Evolutionary conservation across 2,797 vertebrate species (phyloP), one percentile per base, ranked within the genome.

Genomic region (Oophaga sylvatica): DNA sequence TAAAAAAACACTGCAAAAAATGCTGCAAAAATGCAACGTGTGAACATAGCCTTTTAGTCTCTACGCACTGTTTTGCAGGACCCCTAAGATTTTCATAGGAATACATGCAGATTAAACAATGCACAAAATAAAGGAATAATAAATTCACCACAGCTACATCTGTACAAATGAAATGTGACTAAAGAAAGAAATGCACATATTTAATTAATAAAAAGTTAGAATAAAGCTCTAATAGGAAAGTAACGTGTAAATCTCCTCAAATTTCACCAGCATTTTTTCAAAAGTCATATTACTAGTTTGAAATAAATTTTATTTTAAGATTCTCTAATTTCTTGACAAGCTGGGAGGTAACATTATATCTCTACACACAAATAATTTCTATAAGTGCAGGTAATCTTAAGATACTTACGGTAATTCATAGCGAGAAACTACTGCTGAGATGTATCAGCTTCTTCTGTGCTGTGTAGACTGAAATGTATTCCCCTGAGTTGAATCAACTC

Each of bases 351-450:
- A 19, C 1, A 31, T 68, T 0, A 31, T 4, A 68, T 65, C 11
- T 65, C 62, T 63, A 63, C 1, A 9, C 62, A 65, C 2, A n/a
- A 65, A 65, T 67, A 3, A 9, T 26, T 68, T 29, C 26, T 41
- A 41, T 71, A 19, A 8, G 16, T 65, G 10, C 26, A 65, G 29
- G 10, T 22, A 56, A 31, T 56, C 57, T 6, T 70, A 59, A 78
- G 19, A 60, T 78, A 85, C 87, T 89, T 85, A 89, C 87, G 79
- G 68, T 81, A 89, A 89, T 60, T 53, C 87, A 89, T 89, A 13
- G 78, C 65, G 45, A 48, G 59, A 31, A 68, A 22, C 57, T 81
- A 5, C 11, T 59, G 78, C 68, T 88, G 35, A 9, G 16, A 8
- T 31, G 20, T 31, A 57, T 89, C 71, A 67, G 22, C 20, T 41